Evolutionary conservation across 2,797 vertebrate species (phyloP).

Genomic region (Toxotes lorentzi): DNA sequence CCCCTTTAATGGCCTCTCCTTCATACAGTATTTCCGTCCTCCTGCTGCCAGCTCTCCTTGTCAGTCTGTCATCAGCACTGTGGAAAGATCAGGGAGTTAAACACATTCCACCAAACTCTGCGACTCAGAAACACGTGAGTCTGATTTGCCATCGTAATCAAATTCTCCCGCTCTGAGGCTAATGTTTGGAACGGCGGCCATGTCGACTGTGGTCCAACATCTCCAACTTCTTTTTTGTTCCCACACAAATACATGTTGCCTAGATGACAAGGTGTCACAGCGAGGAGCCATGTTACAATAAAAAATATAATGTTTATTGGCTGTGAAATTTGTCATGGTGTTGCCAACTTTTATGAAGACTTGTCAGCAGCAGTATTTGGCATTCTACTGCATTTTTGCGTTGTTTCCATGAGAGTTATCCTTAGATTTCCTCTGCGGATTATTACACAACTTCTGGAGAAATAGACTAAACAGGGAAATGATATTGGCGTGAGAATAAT

Average conservation of each 20-base stretch:
- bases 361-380: constrained; percentile 31
- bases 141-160: constrained; percentile 65
- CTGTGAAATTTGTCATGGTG: neutral
- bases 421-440: constrained; percentile 66
- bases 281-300: neutral
- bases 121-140: constrained; percentile 50
- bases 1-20: constrained; percentile 46
- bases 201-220: constrained; percentile 30
- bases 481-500: constrained; percentile 11
- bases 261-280: constrained; percentile 26
- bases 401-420: constrained; percentile 83
- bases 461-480: constrained; percentile 29
- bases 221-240: constrained; percentile 38
- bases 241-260: constrained; percentile 16
- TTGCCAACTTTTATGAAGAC: constrained; percentile 29
- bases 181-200: constrained; percentile 46
- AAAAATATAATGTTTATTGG: constrained; percentile 28
- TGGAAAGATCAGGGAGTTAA: constrained; percentile 46
- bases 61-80: constrained; percentile 59
- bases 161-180: constrained; percentile 54
- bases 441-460: constrained; percentile 13
- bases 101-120: constrained; percentile 47
- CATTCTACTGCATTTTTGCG: constrained; percentile 21
- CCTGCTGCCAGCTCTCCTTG: constrained; percentile 48
- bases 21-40: constrained; percentile 33